These are phyloP conservation scores for Malurus alboscapulatus DNA, from an alignment of 2,113 vertebrate species.

Conservation along the genomic window DNA sequence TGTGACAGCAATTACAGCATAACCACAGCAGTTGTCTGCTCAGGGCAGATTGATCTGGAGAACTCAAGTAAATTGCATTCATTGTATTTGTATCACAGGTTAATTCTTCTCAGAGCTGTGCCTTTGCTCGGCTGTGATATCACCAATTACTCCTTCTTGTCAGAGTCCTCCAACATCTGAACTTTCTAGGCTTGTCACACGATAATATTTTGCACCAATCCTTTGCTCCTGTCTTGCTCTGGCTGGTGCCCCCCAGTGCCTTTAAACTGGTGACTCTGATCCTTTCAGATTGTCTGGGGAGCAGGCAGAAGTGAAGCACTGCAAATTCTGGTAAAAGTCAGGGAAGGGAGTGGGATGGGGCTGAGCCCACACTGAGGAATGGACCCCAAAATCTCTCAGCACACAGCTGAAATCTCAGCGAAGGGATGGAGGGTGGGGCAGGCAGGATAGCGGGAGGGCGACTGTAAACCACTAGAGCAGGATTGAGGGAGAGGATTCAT, in stretches of 20 bases:
- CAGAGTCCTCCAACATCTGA: neutral
- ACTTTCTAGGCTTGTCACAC: neutral
- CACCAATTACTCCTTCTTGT: neutral
- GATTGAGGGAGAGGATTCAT: neutral
- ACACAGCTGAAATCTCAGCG: neutral
- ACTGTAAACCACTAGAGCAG: neutral
- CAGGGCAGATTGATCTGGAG: neutral
- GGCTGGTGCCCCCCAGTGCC: neutral
- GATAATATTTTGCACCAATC: neutral
- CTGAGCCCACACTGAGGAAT: neutral
- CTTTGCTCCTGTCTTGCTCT: neutral
- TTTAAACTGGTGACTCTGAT: neutral
- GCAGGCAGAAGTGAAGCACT: neutral
- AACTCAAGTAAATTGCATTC: neutral
- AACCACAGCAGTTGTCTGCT: neutral
- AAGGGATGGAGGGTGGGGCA: neutral
- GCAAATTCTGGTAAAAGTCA: neutral
- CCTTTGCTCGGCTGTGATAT: neutral
- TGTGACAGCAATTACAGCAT: neutral
- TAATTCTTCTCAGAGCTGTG: neutral
- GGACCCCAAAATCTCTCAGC: neutral
- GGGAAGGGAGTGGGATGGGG: accelerated
- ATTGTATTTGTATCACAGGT: neutral
- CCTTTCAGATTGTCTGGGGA: neutral
- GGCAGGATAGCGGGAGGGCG: neutral